Conservation (phyloP, 2,888 invertebrate genomes). For the Neuroscelio doddi region DNA sequence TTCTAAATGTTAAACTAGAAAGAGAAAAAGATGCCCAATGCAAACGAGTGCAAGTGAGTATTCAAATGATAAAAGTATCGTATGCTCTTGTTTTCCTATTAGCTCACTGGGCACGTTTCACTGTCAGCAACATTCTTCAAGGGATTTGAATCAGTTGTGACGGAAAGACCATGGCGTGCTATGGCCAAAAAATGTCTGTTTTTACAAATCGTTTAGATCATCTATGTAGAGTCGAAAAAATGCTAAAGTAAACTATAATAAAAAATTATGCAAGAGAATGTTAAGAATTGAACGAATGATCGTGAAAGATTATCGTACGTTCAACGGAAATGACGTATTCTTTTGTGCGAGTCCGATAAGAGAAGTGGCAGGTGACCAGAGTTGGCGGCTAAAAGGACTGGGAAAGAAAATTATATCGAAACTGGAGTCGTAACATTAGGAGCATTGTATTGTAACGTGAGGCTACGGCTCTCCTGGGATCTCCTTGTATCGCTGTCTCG, state of each 20-base stretch:
- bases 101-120: conserved; percentile 46
- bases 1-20: too few species aligned
- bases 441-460: conserved; percentile 69
- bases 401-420: conserved; percentile 69
- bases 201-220: conserved; percentile 16
- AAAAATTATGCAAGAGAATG: too few species aligned
- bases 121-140: conserved; percentile 44
- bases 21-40: conserved; percentile 9
- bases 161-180: conserved; percentile 38
- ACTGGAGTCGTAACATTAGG: conserved; percentile 71
- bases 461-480: conserved; percentile 66
- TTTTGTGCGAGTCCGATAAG: conserved; percentile 57
- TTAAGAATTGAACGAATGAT: neutral
- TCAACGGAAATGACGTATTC: conserved; percentile 63
- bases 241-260: too few species aligned
- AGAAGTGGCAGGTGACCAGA: conserved; percentile 40
- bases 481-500: conserved; percentile 3
- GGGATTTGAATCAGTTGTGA: conserved; percentile 43
- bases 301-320: conserved; percentile 24
- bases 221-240: neutral
- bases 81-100: conserved; percentile 33
- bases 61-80: conserved; percentile 32
- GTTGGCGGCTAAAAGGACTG: conserved; percentile 48
- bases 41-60: conserved; percentile 18
- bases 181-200: conserved; percentile 7